Evolutionary conservation across 2,113 vertebrate genomes (phyloP).

Genomic region (Perognathus longimembris): DNA sequence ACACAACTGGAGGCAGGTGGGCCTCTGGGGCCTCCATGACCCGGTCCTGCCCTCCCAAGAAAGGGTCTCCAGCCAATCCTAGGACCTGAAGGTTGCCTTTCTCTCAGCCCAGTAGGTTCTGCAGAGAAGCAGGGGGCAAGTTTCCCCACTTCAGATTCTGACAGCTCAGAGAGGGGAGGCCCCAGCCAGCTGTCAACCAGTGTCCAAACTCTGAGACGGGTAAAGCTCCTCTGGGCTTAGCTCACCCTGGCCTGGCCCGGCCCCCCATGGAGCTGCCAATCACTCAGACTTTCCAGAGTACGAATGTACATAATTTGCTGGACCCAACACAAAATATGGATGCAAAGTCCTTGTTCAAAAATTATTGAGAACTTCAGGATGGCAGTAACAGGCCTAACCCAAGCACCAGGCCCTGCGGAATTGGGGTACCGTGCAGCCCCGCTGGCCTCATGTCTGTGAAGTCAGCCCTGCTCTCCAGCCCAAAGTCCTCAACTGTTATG

Average conservation of each 20-base stretch:
- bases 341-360: not conserved
- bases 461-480: too few relatives aligned
- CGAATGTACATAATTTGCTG: not conserved
- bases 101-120: not conserved
- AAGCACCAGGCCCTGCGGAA: not conserved
- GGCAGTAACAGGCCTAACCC: not conserved
- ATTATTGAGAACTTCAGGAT: not conserved
- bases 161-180: not conserved
- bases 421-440: not conserved
- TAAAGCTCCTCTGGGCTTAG: not conserved
- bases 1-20: not conserved
- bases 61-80: not conserved
- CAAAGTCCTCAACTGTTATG: not conserved
- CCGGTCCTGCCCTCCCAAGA: not conserved
- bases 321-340: not conserved
- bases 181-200: not conserved
- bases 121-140: not conserved
- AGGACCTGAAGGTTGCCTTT: not conserved
- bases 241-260: not conserved
- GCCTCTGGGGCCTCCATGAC: too few relatives aligned
- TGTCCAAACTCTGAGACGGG: not conserved
- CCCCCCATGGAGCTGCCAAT: not conserved
- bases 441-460: rapidly evolving
- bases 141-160: not conserved
- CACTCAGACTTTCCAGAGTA: not conserved